Conservation (phyloP, 64 coral and sea anemone species). For the Montipora capricornis region DNA sequence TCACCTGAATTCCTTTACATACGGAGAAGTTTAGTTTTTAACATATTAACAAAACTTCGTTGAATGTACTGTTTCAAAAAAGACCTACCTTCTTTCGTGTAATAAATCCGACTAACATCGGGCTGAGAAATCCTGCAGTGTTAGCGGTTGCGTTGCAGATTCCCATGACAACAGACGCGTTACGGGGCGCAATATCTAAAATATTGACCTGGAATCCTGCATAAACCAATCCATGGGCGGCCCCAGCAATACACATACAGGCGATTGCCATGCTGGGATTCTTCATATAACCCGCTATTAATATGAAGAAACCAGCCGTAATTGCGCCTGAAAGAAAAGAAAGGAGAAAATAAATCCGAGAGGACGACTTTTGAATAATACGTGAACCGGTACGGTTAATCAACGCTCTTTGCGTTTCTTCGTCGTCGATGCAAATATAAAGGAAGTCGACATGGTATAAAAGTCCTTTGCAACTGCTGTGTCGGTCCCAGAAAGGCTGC, state of each 20-base stretch:
- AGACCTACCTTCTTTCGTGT: slow-evolving; percentile 72
- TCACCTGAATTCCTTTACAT: no score
- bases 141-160: slow-evolving; percentile 80
- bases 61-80: background rate
- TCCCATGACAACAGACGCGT: slow-evolving; percentile 87
- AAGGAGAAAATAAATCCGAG: background rate
- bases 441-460: no score
- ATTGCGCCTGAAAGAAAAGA: background rate
- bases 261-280: slow-evolving; percentile 42
- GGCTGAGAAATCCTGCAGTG: slow-evolving; percentile 81
- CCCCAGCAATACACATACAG: slow-evolving; percentile 71
- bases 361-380: no score
- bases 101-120: slow-evolving; percentile 92
- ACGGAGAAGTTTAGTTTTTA: no score
- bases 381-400: no score
- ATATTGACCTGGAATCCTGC: slow-evolving; percentile 98
- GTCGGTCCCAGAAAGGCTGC: no score
- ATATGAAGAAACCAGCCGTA: slow-evolving; percentile 71
- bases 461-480: no score
- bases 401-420: no score
- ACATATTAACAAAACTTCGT: background rate
- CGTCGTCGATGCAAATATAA: no score
- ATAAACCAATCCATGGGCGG: slow-evolving; percentile 67
- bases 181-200: slow-evolving; percentile 84
- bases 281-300: slow-evolving; percentile 76